Percentiles rank a stretch among this genome's conserved stretches.
Evolutionary conservation across 2,888 invertebrate genomes (phyloP).

Genomic region (Luffia ferchaultella): DNA sequence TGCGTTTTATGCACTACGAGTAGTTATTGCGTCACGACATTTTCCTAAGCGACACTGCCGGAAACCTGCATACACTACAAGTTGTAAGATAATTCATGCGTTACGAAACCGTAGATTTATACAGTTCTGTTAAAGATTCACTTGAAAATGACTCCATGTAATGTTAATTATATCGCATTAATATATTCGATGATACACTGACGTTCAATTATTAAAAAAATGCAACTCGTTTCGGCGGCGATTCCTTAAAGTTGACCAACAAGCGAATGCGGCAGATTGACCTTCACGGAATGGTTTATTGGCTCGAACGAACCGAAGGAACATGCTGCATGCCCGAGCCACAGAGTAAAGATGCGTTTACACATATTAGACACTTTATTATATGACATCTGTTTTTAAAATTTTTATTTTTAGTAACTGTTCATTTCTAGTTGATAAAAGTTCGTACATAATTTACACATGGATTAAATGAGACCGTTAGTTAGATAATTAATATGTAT

Average conservation of each 20-base stretch:
- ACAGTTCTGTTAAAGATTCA: neutral
- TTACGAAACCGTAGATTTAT: neutral
- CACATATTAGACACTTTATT: no score
- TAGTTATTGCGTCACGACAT: neutral
- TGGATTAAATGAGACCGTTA: no score
- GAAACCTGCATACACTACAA: neutral
- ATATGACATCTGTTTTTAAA: no score
- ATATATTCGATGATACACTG: neutral
- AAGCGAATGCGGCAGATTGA: constrained; percentile 16
- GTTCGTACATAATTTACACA: no score
- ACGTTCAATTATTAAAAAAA: neutral
- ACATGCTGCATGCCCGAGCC: constrained; percentile 19
- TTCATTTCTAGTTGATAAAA: no score
- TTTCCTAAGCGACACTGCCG: neutral
- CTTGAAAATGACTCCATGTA: neutral
- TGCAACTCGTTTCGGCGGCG: neutral
- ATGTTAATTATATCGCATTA: neutral
- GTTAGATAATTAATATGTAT: no score
- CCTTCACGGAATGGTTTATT: constrained; percentile 31
- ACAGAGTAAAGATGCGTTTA: constrained; percentile 10
- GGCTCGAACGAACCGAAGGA: constrained; percentile 21
- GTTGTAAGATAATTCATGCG: neutral
- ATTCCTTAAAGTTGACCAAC: constrained; percentile 4
- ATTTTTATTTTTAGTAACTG: no score
- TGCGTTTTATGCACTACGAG: no score